phyloP scores from a whole-genome alignment of 1,140 invertebrate genomes.

The Drosophila subpulchrella region DNA sequence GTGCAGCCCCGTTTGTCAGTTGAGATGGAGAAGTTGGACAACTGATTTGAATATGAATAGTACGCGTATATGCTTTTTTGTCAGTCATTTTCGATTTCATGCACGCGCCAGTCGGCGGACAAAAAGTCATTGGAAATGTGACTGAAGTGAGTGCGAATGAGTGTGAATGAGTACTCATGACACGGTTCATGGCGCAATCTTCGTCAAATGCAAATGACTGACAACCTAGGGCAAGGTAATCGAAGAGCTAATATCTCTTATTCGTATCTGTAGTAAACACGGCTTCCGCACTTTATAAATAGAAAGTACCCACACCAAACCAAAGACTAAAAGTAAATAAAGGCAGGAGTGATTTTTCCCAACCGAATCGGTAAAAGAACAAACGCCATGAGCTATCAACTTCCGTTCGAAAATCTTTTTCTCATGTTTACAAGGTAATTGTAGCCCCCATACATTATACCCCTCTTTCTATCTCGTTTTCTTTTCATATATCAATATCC shows the following conservation, averaged over 20 bases:
- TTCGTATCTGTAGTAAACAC: slow-evolving; percentile 2
- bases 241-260: slow-evolving; percentile 7
- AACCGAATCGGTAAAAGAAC: slow-evolving; percentile 42
- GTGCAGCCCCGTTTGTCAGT: slow-evolving; percentile 60
- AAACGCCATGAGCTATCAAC: slow-evolving; percentile 49
- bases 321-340: slow-evolving; percentile 1
- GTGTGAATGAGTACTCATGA: slow-evolving; percentile 45
- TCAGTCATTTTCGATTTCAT: slow-evolving; percentile 65
- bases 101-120: slow-evolving; percentile 56
- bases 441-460: neutral
- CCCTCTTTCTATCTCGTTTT: neutral
- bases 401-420: slow-evolving; percentile 54
- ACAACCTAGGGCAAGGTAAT: slow-evolving; percentile 53
- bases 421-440: slow-evolving; percentile 31
- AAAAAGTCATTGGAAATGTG: slow-evolving; percentile 58
- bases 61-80: slow-evolving; percentile 36
- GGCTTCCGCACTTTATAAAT: slow-evolving; percentile 35
- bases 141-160: slow-evolving; percentile 39
- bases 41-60: slow-evolving; percentile 71
- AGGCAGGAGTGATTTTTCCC: slow-evolving; percentile 1
- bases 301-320: slow-evolving; percentile 23
- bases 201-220: slow-evolving; percentile 48
- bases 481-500: slow-evolving; percentile 38
- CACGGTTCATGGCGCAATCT: slow-evolving; percentile 57
- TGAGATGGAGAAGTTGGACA: slow-evolving; percentile 65